phyloP scores from a whole-genome alignment of 1,140 invertebrate species.

The Drosophila lacteicornis region DNA sequence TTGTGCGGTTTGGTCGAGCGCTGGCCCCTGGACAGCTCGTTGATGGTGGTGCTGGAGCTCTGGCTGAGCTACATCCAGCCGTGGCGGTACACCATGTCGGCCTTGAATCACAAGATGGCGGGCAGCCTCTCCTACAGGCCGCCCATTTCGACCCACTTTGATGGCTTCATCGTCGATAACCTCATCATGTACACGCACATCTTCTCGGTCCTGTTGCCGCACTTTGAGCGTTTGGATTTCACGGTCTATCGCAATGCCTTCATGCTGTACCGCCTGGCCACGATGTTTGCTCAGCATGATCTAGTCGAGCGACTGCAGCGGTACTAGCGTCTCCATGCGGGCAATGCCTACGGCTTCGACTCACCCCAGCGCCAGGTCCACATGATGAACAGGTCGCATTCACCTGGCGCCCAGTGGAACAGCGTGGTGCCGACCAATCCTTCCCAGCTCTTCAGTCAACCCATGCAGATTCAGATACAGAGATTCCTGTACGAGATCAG shows the following conservation, averaged over 20 bases:
- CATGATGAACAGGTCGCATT: slow-evolving; percentile 63
- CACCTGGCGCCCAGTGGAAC: slow-evolving; percentile 59
- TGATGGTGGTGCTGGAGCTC: slow-evolving; percentile 95
- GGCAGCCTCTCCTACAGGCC: slow-evolving; percentile 68
- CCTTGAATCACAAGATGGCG: slow-evolving; percentile 19
- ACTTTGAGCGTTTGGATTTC: slow-evolving; percentile 94
- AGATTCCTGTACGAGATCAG: slow-evolving; percentile 63
- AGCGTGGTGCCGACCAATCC: slow-evolving; percentile 25
- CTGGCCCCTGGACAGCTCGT: slow-evolving; percentile 97
- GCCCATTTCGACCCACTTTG: slow-evolving; percentile 88
- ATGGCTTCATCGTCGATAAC: slow-evolving; percentile 95
- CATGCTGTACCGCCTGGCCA: slow-evolving; percentile 95
- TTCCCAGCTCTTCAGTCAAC: slow-evolving; percentile 10
- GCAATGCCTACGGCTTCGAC: slow-evolving; percentile 79
- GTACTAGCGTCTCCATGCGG: slow-evolving; percentile 52
- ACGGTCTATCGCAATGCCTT: slow-evolving; percentile 94
- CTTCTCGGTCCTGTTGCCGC: slow-evolving; percentile 92
- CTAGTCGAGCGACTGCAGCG: slow-evolving; percentile 55
- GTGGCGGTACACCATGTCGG: slow-evolving; percentile 91
- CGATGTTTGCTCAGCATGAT: slow-evolving; percentile 85
- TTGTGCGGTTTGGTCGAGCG: slow-evolving; percentile 93
- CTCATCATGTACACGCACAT: slow-evolving; percentile 94
- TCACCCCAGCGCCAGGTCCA: slow-evolving; percentile 78
- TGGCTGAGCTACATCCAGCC: slow-evolving; percentile 98
- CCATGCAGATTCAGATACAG: slow-evolving; percentile 37